Conservation (phyloP, 2,797 vertebrate species). For the Orientallactaga sibirica region DNA sequence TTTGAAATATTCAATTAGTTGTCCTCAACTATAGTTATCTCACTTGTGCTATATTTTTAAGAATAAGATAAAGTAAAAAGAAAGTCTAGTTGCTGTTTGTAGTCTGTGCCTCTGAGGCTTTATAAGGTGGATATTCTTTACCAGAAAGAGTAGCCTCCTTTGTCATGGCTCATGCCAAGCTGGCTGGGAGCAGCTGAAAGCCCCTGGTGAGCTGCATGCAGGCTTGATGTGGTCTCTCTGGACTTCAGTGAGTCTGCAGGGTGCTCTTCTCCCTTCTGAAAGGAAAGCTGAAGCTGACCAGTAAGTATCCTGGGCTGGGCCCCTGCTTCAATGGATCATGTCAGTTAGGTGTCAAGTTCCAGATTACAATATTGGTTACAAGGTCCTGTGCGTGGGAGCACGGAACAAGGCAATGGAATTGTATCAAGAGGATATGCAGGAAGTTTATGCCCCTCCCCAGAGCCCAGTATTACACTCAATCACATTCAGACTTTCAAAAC, state of each 20-base stretch:
- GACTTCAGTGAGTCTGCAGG: neutral
- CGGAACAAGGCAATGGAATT: neutral
- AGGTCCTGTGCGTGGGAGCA: neutral
- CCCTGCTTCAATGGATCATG: neutral
- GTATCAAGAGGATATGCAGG: neutral
- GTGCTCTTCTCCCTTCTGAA: neutral
- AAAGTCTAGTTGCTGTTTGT: conserved; percentile 54
- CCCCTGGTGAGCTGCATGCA: conserved; percentile 36
- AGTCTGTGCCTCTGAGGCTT: neutral
- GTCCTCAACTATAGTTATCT: neutral
- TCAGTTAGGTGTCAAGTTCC: neutral
- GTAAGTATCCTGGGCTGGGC: neutral
- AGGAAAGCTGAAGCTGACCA: neutral
- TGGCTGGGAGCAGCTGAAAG: conserved; percentile 35
- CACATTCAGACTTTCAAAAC: neutral
- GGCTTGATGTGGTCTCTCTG: neutral
- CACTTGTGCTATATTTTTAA: neutral
- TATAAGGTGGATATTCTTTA: conserved; percentile 24
- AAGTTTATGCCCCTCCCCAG: too few relatives aligned
- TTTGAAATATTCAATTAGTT: too few relatives aligned
- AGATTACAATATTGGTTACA: neutral
- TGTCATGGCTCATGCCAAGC: neutral
- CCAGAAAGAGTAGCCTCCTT: conserved; percentile 60
- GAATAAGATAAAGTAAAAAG: neutral
- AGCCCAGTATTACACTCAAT: neutral